Evolutionary conservation across 53 echinoderm and acorn worm genomes (phyloP), one percentile per base, ranked within the genome.

Genomic region (Paelopatides confundens): DNA sequence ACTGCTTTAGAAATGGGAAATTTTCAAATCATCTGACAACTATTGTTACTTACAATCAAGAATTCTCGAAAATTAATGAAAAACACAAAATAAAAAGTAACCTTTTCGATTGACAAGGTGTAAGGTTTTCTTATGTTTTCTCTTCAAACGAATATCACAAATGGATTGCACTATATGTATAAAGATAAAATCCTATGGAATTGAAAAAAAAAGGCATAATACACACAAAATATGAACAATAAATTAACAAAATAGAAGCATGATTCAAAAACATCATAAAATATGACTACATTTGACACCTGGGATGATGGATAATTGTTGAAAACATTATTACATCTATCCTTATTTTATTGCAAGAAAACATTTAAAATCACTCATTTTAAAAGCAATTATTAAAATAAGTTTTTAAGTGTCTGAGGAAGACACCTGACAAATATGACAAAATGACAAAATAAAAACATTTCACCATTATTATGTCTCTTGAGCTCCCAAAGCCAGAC

Each of bases 161-260:
- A 53, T 58, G 26, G 58, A 58, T 58, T 58, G 58, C 58, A 58
- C 58, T 18, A 58, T 21, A 58, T 50, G 39, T 82, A 32, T 29
- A 82, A 82, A 35, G 62, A 63, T 58, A 82, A 82, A 82, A 63
- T 2, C 31, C 62, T 62, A 82, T 82, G 82, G 62, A 82, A 82
- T 63, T 33, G 62, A 82, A 58, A 33, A 58, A 32, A 82, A 26
- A 58, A 34, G 36, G 58, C 29, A 0, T 13, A 33, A 51, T 18
- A 82, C 13, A 35, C 53, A 63, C 82, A 21, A 62, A 58, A 82
- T 58, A 58, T 82, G 49, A 62, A 82, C 29, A 54, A 38, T 62
- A 62, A 58, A 58, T 15, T 58, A 58, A 58, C n/a, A 6, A 6
- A 58, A 2, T 2, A 58, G 58, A 0, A 58, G 23, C 7, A 43